A percentile compares a stretch with the other conserved stretches of the same genome.
Conservation (phyloP, 2,888 invertebrate species). For the Noctua janthina region DNA sequence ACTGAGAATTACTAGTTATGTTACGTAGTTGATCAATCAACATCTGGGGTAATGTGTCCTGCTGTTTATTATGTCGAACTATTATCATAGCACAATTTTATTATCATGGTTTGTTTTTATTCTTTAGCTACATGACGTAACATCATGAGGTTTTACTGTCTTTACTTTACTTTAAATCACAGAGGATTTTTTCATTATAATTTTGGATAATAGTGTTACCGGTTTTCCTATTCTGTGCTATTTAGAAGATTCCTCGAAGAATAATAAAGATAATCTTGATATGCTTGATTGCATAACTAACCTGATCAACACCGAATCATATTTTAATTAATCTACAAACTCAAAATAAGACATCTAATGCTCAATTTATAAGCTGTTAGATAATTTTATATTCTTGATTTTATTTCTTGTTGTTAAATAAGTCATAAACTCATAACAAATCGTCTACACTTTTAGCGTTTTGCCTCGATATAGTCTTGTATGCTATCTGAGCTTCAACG, state of each 20-base stretch:
- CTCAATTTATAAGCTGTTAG: not conserved
- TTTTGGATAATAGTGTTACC: not conserved
- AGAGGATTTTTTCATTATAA: not conserved
- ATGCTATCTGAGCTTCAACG: not conserved
- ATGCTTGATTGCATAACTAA: not conserved
- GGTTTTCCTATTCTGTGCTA: not conserved
- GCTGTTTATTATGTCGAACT: constrained; percentile 6
- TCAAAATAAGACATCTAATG: not conserved
- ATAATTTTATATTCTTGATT: not conserved
- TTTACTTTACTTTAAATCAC: not conserved
- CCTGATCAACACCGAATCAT: not conserved
- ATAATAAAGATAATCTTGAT: not conserved
- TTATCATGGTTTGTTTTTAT: constrained; percentile 19
- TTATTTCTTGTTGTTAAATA: not conserved
- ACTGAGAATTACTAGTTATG: constrained; percentile 45
- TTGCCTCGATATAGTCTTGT: not conserved
- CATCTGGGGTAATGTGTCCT: constrained; percentile 39
- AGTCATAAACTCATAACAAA: not conserved
- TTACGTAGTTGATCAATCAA: constrained; percentile 44
- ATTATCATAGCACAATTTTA: constrained; percentile 12
- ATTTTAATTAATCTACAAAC: not conserved
- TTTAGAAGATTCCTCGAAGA: not conserved
- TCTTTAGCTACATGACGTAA: not conserved
- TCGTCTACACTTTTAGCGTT: constrained; percentile 2
- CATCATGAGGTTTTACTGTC: not conserved